A percentile compares a stretch with the other conserved stretches of the same genome.
Evolutionary conservation across 2,797 vertebrate genomes (phyloP).

Genomic region (Odontamblyopus rebecca): DNA sequence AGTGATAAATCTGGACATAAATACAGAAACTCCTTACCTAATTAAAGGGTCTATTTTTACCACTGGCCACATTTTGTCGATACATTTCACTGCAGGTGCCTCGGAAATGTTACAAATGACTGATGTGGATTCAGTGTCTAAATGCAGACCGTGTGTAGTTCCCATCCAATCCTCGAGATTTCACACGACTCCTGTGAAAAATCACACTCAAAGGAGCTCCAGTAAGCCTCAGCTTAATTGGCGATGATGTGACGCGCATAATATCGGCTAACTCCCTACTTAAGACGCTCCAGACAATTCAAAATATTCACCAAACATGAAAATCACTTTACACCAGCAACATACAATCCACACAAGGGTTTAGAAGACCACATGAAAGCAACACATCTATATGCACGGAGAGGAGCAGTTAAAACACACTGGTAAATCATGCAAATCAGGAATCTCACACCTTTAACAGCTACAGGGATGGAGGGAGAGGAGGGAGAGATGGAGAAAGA

Average conservation of each 20-base stretch:
- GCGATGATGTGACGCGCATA: slow-evolving; percentile 65
- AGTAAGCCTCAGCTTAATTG: slow-evolving; percentile 74
- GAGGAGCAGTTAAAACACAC: slow-evolving; percentile 40
- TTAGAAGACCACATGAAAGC: slow-evolving; percentile 24
- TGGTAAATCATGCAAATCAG: slow-evolving; percentile 48
- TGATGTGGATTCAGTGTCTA: slow-evolving; percentile 42
- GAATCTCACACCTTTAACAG: slow-evolving; percentile 38
- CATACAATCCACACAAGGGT: slow-evolving; percentile 3
- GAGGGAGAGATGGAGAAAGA: background rate
- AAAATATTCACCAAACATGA: background rate
- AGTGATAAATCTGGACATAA: no score
- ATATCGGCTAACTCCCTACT: slow-evolving; percentile 41
- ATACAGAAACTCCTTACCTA: no score
- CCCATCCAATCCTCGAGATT: slow-evolving; percentile 72
- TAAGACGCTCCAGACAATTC: slow-evolving; percentile 18
- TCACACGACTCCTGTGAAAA: slow-evolving; percentile 77
- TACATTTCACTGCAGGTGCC: slow-evolving; percentile 10
- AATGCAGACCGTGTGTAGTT: slow-evolving; percentile 69
- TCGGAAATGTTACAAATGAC: slow-evolving; percentile 1
- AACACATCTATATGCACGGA: slow-evolving; percentile 50
- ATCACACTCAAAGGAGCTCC: slow-evolving; percentile 74
- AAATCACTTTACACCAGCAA: background rate
- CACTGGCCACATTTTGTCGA: background rate
- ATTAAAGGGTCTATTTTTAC: background rate
- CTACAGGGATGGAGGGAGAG: background rate